phyloP scores from a whole-genome alignment of 2,113 vertebrate species.

The Jacana jacana region DNA sequence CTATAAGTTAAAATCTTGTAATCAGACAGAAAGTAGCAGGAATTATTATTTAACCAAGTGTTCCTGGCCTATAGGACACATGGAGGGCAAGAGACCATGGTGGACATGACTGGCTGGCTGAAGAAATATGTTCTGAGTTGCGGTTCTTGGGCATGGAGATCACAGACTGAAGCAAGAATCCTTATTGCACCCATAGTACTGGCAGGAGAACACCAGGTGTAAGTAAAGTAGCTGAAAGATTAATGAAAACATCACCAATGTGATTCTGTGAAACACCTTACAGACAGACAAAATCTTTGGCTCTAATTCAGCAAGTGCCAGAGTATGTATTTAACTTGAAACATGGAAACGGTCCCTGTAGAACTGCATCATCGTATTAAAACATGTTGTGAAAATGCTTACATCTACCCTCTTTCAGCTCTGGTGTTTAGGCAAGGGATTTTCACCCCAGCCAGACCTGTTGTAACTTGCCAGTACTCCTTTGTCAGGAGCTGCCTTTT shows the following conservation, averaged over 20 bases:
- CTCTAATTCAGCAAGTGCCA: background rate
- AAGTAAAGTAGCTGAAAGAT: background rate
- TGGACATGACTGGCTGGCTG: background rate
- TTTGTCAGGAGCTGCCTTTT: background rate
- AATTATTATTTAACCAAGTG: background rate
- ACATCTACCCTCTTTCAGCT: background rate
- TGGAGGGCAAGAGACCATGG: background rate
- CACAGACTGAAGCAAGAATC: background rate
- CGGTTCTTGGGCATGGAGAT: background rate
- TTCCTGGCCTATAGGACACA: background rate
- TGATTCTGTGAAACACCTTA: background rate
- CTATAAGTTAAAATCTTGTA: background rate
- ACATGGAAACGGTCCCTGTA: background rate
- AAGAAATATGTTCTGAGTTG: background rate
- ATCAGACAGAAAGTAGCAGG: background rate
- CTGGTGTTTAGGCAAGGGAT: background rate
- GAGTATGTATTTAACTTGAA: background rate
- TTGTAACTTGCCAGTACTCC: background rate
- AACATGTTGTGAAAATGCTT: background rate
- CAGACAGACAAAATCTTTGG: background rate
- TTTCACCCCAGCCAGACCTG: background rate
- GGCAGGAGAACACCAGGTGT: background rate
- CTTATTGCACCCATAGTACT: background rate
- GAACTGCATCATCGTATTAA: background rate
- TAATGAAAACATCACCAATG: background rate